phyloP scores from a whole-genome alignment of 2,888 invertebrate species.

The Latrodectus hesperus region DNA sequence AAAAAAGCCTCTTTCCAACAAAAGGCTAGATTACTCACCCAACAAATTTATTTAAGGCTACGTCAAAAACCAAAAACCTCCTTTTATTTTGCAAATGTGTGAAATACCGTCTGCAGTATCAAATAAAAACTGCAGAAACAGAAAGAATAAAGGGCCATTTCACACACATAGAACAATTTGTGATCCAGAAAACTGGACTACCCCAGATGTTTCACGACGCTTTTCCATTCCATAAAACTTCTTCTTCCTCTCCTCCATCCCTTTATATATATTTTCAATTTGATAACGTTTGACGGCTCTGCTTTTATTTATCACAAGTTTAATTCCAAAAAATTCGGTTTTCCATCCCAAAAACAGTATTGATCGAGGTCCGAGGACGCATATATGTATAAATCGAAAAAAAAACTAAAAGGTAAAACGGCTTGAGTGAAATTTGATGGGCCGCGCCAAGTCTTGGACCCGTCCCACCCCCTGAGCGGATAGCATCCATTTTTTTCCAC shows the following conservation, averaged over 20 bases:
- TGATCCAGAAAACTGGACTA: conserved; percentile 39
- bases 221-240: conserved; percentile 28
- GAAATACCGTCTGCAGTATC: neutral
- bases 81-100: no score
- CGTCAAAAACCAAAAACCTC: no score
- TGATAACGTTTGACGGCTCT: conserved; percentile 11
- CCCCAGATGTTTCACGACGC: conserved; percentile 44
- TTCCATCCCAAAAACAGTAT: conserved; percentile 28
- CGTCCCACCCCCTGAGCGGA: neutral
- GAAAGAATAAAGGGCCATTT: conserved; percentile 37
- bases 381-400: neutral
- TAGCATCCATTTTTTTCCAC: neutral
- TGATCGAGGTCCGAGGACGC: conserved; percentile 11
- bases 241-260: neutral
- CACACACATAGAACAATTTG: conserved; percentile 40
- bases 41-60: no score
- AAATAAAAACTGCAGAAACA: conserved; percentile 6
- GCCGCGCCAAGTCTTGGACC: conserved; percentile 27
- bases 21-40: no score
- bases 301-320: neutral
- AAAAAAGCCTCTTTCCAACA: no score
- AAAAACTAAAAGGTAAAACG: conserved; percentile 3
- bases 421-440: conserved; percentile 61
- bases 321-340: conserved; percentile 58
- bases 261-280: neutral